Percentiles rank a stretch among this genome's conserved stretches.
phyloP scores from a whole-genome alignment of 2,113 vertebrate genomes.

The Astur gentilis region DNA sequence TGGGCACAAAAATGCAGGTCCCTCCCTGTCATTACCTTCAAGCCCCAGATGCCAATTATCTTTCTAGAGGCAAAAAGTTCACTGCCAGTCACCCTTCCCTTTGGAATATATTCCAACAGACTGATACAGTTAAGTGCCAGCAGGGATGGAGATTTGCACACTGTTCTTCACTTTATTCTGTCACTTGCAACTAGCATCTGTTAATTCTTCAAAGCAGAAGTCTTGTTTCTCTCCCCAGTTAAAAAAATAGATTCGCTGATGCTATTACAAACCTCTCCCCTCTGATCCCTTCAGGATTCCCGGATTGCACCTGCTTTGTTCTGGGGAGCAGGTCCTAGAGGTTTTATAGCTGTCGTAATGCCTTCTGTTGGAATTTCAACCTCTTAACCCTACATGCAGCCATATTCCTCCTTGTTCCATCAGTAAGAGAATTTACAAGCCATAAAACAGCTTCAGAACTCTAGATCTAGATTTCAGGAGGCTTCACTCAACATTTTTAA shows the following conservation, averaged over 20 bases:
- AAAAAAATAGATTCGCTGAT: background rate
- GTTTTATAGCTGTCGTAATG: background rate
- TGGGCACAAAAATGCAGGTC: background rate
- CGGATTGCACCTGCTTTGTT: background rate
- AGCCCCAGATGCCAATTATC: background rate
- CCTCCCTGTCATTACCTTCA: background rate
- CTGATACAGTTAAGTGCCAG: background rate
- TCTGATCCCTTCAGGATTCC: background rate
- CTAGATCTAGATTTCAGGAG: background rate
- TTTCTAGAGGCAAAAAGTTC: background rate
- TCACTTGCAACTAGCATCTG: background rate
- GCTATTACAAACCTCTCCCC: background rate
- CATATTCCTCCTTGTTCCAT: background rate
- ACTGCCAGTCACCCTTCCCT: accelerated
- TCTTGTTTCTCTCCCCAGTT: background rate
- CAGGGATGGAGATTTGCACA: accelerated
- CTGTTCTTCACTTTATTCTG: background rate
- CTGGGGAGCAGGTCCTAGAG: background rate
- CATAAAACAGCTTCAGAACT: background rate
- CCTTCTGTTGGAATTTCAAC: background rate
- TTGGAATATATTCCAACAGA: background rate
- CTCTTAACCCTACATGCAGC: background rate
- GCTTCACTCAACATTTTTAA: background rate
- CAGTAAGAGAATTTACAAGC: background rate
- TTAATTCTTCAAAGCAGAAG: background rate